Evolutionary conservation across 2,888 invertebrate genomes (phyloP), one percentile per base, ranked within the genome.

Genomic region (Morpho helenor): DNA sequence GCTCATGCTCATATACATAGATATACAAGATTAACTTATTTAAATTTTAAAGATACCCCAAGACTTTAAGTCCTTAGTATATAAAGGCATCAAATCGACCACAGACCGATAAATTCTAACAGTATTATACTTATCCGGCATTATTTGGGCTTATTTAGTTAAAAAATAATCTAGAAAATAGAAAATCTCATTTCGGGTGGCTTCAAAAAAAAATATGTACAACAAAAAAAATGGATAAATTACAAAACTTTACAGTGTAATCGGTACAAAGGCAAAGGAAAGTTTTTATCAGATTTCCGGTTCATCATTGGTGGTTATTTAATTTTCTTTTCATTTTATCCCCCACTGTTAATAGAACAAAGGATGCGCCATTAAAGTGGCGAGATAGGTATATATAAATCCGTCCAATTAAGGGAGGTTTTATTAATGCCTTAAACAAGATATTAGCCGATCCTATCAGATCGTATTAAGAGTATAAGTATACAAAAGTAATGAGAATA

Each of bases 321-420:
- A 49, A 56, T 52, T 50, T 55, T 49, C 52, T 59, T 55, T 49
- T 52, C 43, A 52, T 52, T 49, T 47, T 56, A 31, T 51, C 46
- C 47, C 49, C 46, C 52, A 57, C 44, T 52, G 44, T 52, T 31
- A 57, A 57, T 56, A 48, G 60, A 62, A 62, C 64, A 64, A 60
- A 66, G 56, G 52, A 40, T 31, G 5, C 31, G 31, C 31, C 31
- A 5, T 31, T 31, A 31, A 31, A 31, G 31, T 31, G 31, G 31
- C 31, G 49, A 58, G 45, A 51, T 55, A 52, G 57, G 52, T 52
- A 56, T 57, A 60, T 68, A 67, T 71, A 75, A 74, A 74, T 72
- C 66, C 66, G 67, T 62, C 65, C 62, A 62, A 64, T 65, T 64
- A 64, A 59, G 3, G 31, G 57, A 49, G 50, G 60, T 61, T 58